phyloP scores from a whole-genome alignment of 2,888 invertebrate genomes.

The Tromatobia lineatoria region DNA sequence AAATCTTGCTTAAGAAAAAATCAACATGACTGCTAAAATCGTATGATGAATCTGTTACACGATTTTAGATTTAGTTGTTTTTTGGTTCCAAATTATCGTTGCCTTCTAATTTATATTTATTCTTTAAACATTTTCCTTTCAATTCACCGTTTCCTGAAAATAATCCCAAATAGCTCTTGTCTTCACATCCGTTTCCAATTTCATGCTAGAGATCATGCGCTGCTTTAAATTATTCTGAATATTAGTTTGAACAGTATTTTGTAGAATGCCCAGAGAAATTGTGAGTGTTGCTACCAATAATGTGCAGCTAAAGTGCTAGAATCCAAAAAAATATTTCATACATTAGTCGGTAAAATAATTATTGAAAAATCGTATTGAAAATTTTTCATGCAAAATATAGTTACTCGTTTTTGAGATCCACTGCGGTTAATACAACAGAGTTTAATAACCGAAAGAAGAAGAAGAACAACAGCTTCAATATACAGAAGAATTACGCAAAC shows the following conservation, averaged over 20 bases:
- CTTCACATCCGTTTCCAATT: slow-evolving; percentile 5
- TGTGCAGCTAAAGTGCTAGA: slow-evolving; percentile 51
- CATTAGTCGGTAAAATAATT: background rate
- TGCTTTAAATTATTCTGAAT: slow-evolving; percentile 55
- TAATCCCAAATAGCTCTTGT: slow-evolving; percentile 64
- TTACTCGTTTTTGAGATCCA: slow-evolving; percentile 48
- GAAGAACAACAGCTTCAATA: slow-evolving; percentile 56
- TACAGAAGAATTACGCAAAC: slow-evolving; percentile 54
- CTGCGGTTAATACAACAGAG: slow-evolving; percentile 51
- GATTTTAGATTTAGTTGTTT: too few species aligned
- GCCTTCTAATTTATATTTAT: too few species aligned
- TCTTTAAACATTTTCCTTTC: background rate
- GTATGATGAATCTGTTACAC: too few species aligned
- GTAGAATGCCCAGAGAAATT: slow-evolving; percentile 65
- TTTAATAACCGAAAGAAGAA: slow-evolving; percentile 52
- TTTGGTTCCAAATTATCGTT: too few species aligned
- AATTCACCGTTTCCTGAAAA: slow-evolving; percentile 66
- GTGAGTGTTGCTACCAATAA: slow-evolving; percentile 58
- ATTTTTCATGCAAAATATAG: background rate
- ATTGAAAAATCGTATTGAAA: background rate
- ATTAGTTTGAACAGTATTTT: slow-evolving; percentile 58
- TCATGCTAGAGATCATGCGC: slow-evolving; percentile 66
- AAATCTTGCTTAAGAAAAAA: too few species aligned
- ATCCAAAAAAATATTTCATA: background rate
- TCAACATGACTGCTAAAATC: too few species aligned